Evolutionary conservation across 2,797 vertebrate genomes (phyloP), one percentile per base, ranked within the genome.

Genomic region (Thunnus albacares): DNA sequence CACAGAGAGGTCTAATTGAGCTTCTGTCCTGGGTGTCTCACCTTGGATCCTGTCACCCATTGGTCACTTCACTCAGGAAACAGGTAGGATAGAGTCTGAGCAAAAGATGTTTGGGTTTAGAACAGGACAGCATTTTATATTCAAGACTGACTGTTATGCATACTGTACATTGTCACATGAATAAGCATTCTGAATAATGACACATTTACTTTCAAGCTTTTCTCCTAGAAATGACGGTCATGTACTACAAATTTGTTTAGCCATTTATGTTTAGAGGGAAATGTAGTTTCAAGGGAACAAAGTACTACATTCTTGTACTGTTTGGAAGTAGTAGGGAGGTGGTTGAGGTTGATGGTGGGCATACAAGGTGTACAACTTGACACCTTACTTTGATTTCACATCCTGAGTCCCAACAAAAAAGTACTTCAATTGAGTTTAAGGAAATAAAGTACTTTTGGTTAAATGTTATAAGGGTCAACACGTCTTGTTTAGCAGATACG

Each of bases 1-100:
- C 73, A 83, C 88, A 77, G 79, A 87, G 88, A 83, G 72, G 68
- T 87, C 76, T 91, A 92, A 92, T 92, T 90, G 87, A 52, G 77
- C 71, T 60, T 75, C 78, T 74, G 83, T 91, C 88, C 82, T 79
- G 81, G 52, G 71, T 45, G 57, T 59, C 73, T 87, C 85, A 91
- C 87, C 82, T 92, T 87, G 84, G 72, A 84, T 24, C 77, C 80
- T 49, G 68, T 85, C 63, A 80, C 33, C 77, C 26, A 62, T 55
- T 30, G 77, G 68, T 12, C 75, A 71, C 71, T 65, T 73, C 38
- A 70, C 41, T 63, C 77, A 70, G 71, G 56, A 49, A 61, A 51
- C 72, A 81, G 73, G 73, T 71, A 53, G 55, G 53, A 70, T 53
- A 30, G 20, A 41, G 43, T 35, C 17, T 58, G 1, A 33, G 3